A percentile compares a stretch with the other conserved stretches of the same genome.
Conservation (phyloP, 2,113 vertebrate genomes). For the Triplophysa siluroides region DNA sequence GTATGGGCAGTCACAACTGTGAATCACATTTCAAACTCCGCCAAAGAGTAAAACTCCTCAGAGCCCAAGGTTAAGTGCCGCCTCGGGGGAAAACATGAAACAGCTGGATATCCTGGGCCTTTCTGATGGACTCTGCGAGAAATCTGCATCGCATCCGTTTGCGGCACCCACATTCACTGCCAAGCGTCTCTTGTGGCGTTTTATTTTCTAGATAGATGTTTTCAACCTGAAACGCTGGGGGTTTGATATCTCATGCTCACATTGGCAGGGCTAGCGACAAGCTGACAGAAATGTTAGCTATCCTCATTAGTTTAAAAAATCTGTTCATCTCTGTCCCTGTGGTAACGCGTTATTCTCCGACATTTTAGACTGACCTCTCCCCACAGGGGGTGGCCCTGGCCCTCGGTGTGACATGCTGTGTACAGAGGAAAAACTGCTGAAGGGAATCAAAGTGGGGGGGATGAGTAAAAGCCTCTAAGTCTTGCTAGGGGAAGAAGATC, state of each 20-base stretch:
- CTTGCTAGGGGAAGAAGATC: slow-evolving; percentile 53
- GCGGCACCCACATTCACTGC: not conserved
- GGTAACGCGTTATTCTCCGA: slow-evolving; percentile 56
- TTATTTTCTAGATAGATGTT: slow-evolving; percentile 30
- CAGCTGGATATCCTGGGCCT: slow-evolving; percentile 43
- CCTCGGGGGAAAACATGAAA: slow-evolving; percentile 53
- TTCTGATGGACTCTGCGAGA: slow-evolving; percentile 37
- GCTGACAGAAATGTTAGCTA: slow-evolving; percentile 50
- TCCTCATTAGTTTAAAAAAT: slow-evolving; percentile 58
- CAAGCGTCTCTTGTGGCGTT: slow-evolving; percentile 5
- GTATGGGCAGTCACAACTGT: slow-evolving; percentile 56
- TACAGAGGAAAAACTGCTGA: slow-evolving; percentile 28
- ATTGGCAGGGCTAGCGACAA: slow-evolving; percentile 25
- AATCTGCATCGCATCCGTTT: slow-evolving; percentile 6
- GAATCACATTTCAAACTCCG: slow-evolving; percentile 60
- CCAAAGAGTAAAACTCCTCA: slow-evolving; percentile 49
- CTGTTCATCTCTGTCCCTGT: slow-evolving; percentile 47
- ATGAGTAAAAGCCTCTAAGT: slow-evolving; percentile 48
- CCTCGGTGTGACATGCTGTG: slow-evolving; percentile 47
- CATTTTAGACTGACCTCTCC: slow-evolving; percentile 66
- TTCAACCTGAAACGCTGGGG: slow-evolving; percentile 21
- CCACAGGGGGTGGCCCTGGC: slow-evolving; percentile 55
- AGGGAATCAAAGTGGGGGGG: slow-evolving; percentile 44
- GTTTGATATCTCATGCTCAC: slow-evolving; percentile 26
- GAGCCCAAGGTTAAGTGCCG: slow-evolving; percentile 60